A percentile compares a stretch with the other conserved stretches of the same genome.
These are phyloP conservation scores for Drosophila leontia DNA, from an alignment of 1,140 invertebrate species.

Conservation along the genomic window DNA sequence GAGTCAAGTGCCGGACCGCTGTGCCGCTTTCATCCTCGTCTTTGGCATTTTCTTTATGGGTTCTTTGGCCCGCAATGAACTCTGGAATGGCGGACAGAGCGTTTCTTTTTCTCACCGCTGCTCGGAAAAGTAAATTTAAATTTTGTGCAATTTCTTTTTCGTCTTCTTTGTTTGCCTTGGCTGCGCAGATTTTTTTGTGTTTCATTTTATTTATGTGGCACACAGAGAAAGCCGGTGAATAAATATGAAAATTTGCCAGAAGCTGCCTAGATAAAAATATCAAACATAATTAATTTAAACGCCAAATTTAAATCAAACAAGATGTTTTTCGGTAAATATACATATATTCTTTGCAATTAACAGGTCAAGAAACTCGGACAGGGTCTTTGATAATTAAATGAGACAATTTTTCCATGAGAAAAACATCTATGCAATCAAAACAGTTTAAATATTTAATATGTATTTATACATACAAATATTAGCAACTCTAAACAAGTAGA, in stretches of 20 bases:
- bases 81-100: constrained; percentile 32
- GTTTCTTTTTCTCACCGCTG: constrained; percentile 37
- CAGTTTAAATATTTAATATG: background rate
- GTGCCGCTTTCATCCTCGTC: constrained; percentile 30
- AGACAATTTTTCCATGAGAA: background rate
- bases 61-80: constrained; percentile 49
- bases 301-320: constrained; percentile 16
- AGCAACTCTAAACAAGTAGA: too few species aligned
- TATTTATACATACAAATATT: too few species aligned
- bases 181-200: constrained; percentile 16
- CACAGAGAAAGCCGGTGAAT: constrained; percentile 33
- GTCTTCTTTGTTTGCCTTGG: constrained; percentile 31
- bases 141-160: constrained; percentile 45
- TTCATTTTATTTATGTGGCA: constrained; percentile 52
- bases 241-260: constrained; percentile 31
- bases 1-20: constrained; percentile 29
- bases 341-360: constrained; percentile 7
- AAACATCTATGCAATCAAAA: background rate
- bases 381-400: constrained; percentile 1
- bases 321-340: constrained; percentile 14
- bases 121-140: constrained; percentile 49
- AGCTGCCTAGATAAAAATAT: constrained; percentile 40
- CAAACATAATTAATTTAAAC: constrained; percentile 50
- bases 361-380: constrained; percentile 24
- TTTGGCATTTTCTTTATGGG: constrained; percentile 43